A percentile compares a stretch with the other conserved stretches of the same genome.
These are phyloP conservation scores for Papilio glaucus DNA, from an alignment of 1,140 invertebrate species.

Conservation along the genomic window DNA sequence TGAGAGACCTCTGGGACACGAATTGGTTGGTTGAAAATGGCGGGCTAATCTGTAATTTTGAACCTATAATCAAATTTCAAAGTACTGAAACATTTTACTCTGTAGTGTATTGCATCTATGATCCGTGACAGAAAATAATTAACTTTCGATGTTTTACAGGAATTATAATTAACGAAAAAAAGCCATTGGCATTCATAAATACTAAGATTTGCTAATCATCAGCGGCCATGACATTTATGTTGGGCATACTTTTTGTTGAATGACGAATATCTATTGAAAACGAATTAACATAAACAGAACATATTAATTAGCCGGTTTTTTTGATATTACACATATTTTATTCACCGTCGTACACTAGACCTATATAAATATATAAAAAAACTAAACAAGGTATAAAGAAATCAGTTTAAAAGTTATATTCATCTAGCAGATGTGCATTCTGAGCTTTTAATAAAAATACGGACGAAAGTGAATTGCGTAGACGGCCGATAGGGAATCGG, in stretches of 20 bases:
- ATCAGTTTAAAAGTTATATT: no score
- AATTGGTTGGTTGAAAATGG: no score
- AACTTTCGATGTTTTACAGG: neutral
- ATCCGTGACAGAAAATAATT: neutral
- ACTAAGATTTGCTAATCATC: slow-evolving; percentile 46
- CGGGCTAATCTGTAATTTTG: no score
- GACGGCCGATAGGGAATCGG: slow-evolving; percentile 52
- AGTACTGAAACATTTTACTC: neutral
- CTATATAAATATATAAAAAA: no score
- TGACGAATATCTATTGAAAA: slow-evolving; percentile 38
- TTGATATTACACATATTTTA: neutral
- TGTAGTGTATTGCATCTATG: neutral
- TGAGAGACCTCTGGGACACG: no score
- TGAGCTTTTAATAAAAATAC: slow-evolving; percentile 14
- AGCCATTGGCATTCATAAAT: slow-evolving; percentile 48
- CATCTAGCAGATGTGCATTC: slow-evolving; percentile 17
- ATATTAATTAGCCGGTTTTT: slow-evolving; percentile 7
- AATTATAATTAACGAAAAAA: slow-evolving; percentile 42
- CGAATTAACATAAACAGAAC: slow-evolving; percentile 34
- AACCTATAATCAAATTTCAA: neutral
- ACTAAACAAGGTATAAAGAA: no score
- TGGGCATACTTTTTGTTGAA: slow-evolving; percentile 35
- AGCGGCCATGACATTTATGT: slow-evolving; percentile 56
- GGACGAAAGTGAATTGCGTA: slow-evolving; percentile 22
- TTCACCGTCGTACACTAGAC: neutral